Evolutionary conservation across 2,113 vertebrate genomes (phyloP).

Genomic region (Cacatua alba): DNA sequence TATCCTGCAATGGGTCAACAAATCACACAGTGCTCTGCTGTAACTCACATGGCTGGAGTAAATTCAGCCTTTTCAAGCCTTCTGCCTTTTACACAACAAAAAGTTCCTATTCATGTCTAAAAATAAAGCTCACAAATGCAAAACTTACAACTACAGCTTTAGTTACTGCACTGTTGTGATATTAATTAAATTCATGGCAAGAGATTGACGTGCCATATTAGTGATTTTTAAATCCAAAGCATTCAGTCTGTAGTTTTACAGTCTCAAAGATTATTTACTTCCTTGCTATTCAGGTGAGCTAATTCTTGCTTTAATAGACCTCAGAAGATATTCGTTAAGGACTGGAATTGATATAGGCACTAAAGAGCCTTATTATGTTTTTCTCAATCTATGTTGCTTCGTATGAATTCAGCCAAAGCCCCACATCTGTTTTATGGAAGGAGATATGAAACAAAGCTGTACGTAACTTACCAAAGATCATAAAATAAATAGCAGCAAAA

Average conservation of each 20-base stretch:
- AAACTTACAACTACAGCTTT: neutral
- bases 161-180: neutral
- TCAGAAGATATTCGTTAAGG: conserved; percentile 25
- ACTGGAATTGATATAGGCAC: neutral
- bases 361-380: neutral
- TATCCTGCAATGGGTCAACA: neutral
- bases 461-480: neutral
- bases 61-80: neutral
- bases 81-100: neutral
- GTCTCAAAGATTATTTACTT: conserved; percentile 16
- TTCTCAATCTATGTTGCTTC: neutral
- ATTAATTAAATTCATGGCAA: conserved; percentile 32
- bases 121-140: neutral
- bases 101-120: neutral
- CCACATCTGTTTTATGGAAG: neutral
- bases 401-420: neutral
- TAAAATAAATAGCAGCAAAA: neutral
- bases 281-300: conserved; percentile 21
- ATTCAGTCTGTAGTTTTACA: neutral
- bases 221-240: conserved; percentile 14
- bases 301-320: conserved; percentile 9
- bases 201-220: neutral
- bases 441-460: neutral
- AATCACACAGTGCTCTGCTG: neutral
- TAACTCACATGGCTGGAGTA: neutral